These are phyloP conservation scores for Thinocorus orbignyianus DNA, from an alignment of 2,113 vertebrate species.

Conservation along the genomic window DNA sequence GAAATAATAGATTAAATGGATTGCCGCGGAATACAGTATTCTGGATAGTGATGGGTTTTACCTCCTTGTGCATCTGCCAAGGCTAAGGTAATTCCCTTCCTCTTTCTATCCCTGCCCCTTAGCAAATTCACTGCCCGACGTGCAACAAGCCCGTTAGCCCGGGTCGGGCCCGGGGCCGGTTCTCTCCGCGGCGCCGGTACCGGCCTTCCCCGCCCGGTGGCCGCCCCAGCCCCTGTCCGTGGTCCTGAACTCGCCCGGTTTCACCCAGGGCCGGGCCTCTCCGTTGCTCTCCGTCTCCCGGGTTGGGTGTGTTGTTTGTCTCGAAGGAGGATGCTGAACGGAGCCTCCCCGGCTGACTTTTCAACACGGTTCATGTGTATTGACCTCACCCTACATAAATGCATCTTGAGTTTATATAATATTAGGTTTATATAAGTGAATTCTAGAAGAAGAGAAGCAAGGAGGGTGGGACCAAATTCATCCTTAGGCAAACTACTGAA, in stretches of 20 bases:
- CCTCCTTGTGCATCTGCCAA: background rate
- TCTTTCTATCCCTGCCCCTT: background rate
- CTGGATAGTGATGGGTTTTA: background rate
- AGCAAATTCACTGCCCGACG: background rate
- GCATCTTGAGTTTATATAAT: conserved; percentile 23
- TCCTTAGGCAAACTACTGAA: background rate
- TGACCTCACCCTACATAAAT: background rate
- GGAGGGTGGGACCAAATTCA: background rate
- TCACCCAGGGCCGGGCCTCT: background rate
- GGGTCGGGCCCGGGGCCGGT: background rate
- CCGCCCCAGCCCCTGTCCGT: background rate
- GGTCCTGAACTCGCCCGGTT: background rate
- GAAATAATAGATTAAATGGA: background rate
- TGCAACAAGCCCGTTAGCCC: background rate
- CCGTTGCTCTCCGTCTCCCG: background rate
- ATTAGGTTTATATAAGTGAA: conserved; percentile 16
- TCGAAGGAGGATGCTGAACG: background rate
- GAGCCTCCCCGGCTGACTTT: background rate
- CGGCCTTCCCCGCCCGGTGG: background rate
- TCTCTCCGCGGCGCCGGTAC: background rate
- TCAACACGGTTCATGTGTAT: background rate
- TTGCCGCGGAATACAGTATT: background rate
- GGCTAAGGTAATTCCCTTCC: background rate
- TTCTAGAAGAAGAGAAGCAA: background rate
- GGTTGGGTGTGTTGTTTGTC: background rate